phyloP scores from a whole-genome alignment of 1,140 invertebrate species.

The Neoseiulus cucumeris region DNA sequence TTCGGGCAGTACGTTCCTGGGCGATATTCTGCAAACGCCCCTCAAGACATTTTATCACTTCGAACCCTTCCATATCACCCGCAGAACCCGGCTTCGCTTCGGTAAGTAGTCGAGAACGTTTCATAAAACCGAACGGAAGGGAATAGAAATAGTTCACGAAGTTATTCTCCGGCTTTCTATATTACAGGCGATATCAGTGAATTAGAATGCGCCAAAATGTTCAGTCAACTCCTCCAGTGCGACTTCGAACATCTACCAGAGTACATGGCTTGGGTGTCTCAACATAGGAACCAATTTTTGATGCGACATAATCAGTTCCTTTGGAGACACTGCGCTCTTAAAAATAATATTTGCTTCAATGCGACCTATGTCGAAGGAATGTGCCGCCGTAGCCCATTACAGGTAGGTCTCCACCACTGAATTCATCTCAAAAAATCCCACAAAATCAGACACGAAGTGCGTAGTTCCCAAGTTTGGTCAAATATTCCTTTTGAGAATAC shows the following conservation, averaged over 20 bases:
- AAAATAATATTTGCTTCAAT: constrained; percentile 4
- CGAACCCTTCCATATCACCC: constrained; percentile 1
- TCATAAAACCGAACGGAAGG: background rate
- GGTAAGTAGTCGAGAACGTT: background rate
- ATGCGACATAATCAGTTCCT: constrained; percentile 3
- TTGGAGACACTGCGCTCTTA: background rate
- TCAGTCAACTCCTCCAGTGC: background rate
- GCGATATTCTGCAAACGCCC: background rate
- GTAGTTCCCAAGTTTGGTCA: background rate
- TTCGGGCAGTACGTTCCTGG: constrained; percentile 1
- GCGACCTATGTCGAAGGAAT: background rate
- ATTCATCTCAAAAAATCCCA: background rate
- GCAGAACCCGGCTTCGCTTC: background rate
- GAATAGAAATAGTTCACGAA: background rate
- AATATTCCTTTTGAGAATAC: background rate
- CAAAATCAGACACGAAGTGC: background rate
- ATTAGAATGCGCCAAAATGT: background rate
- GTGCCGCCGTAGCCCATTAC: background rate
- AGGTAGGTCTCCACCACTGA: background rate
- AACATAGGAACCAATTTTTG: background rate
- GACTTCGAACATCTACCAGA: constrained; percentile 1
- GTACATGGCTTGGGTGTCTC: constrained; percentile 4
- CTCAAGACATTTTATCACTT: constrained; percentile 6
- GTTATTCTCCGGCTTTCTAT: too few relatives aligned
- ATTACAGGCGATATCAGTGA: background rate